Base-by-base conservation (phyloP, 2,113 vertebrate genomes). In the Pseudopodoces humilis region DNA sequence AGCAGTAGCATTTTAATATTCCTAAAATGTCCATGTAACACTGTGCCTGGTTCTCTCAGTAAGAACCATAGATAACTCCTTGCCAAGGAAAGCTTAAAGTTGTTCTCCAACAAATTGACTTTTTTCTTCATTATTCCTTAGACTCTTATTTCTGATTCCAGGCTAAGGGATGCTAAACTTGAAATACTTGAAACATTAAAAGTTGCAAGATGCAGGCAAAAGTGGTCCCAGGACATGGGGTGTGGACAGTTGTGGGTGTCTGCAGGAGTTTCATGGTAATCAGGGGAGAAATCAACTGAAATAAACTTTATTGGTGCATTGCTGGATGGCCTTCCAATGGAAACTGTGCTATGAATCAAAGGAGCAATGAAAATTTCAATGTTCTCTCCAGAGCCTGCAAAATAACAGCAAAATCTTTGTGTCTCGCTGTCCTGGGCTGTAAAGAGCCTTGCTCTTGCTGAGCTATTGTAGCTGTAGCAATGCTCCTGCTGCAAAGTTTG, bases 51-150 rank as follows among this genome's bases (percentile, higher is more conserved):
- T 63, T 72, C 28, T 27, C 63, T 86, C n/a, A 41, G 56, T 5
- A 33, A 1, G 3, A 86, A 10, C 3, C 10, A 47, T 39, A 49
- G 82, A 70, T 28, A 80, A 49, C 44, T 87, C 82, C 72, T 88
- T 75, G 88, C 93, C 83, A 93, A 64, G 68, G 92, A 75, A 83
- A 90, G 92, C 88, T 94, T 56, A 18, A 72, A 89, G 84, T 58
- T 91, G 64, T 62, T 83, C 94, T 55, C 63, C 75, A 63, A 11
- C 47, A 62, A 83, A 72, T 8, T 60, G 56, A 13, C 79, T 81
- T 90, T 79, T 85, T 77, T 52, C 65, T 92, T 91, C 71, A 24
- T 90, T 87, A 83, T 92, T 85, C 47, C 71, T 88, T n/a, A 20
- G 62, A 15, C 75, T 94, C 84, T 53, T 80, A 35, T 72, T 82